Conservation (phyloP, 2,888 invertebrate species). For the Ormia ochracea region DNA sequence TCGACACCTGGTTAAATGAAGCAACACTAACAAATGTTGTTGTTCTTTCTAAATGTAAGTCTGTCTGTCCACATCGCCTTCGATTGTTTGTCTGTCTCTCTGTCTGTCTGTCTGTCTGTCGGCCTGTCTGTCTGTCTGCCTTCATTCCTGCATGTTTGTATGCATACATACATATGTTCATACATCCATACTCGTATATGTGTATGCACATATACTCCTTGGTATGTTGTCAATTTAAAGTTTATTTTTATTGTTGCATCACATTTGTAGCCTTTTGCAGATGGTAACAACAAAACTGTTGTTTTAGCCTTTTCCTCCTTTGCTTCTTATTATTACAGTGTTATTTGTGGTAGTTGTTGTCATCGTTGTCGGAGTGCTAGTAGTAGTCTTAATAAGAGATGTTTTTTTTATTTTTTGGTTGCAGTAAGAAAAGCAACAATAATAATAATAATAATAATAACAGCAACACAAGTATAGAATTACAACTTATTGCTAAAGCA, state of each 20-base stretch:
- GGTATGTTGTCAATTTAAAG: constrained; percentile 27
- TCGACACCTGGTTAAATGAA: constrained; percentile 75
- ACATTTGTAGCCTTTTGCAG: constrained; percentile 41
- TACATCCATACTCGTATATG: background rate
- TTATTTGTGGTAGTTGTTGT: constrained; percentile 42
- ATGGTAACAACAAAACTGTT: constrained; percentile 7
- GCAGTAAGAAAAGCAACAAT: constrained; percentile 21
- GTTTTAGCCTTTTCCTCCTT: background rate
- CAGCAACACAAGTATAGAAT: constrained; percentile 43
- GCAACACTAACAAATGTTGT: constrained; percentile 68
- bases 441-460: constrained; percentile 6
- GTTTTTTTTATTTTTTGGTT: constrained; percentile 30
- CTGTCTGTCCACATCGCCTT: no score
- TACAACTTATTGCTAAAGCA: constrained; percentile 54
- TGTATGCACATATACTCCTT: background rate
- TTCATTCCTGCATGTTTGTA: background rate
- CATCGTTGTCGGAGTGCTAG: constrained; percentile 13
- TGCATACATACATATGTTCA: no score
- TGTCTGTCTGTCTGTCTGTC: background rate
- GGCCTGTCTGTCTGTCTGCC: background rate
- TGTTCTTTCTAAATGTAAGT: constrained; percentile 46
- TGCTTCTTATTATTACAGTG: constrained; percentile 11
- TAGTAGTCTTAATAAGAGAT: constrained; percentile 31
- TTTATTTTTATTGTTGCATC: constrained; percentile 41
- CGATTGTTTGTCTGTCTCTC: no score